Conservation (phyloP, 2,797 vertebrate species). For the Sebastes itinus region DNA sequence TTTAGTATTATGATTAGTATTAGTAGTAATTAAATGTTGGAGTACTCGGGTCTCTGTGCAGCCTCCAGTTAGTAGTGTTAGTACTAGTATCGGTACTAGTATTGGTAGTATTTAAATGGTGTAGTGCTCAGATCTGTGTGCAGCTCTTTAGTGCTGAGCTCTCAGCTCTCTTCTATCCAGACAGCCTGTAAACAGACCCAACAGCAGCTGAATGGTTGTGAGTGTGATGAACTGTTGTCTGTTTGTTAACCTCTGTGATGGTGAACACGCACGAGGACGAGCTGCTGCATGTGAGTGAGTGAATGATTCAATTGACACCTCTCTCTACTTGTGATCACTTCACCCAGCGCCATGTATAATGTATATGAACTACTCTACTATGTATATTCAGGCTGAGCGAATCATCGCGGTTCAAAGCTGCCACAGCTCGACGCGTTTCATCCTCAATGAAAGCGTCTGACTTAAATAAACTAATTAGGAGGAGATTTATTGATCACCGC, state of each 20-base stretch:
- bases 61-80: background rate
- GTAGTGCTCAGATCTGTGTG: background rate
- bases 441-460: conserved; percentile 64
- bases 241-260: conserved; percentile 13
- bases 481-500: conserved; percentile 60
- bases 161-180: conserved; percentile 37
- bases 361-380: no score
- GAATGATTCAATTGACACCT: conserved; percentile 82
- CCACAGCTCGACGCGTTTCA: conserved; percentile 39
- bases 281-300: conserved; percentile 39
- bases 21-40: no score
- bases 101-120: background rate
- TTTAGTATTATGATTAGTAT: no score
- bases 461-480: conserved; percentile 83
- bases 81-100: background rate
- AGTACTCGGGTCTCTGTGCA: background rate
- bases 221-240: conserved; percentile 28
- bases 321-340: conserved; percentile 76
- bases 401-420: conserved; percentile 77
- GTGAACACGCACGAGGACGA: conserved; percentile 22
- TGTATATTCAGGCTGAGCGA: conserved; percentile 77
- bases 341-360: conserved; percentile 57
- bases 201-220: conserved; percentile 28
- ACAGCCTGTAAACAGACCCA: conserved; percentile 52
- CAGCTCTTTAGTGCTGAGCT: background rate